Base-by-base conservation (phyloP, 30 jellyfish, hydroid and myxozoan genomes). In the Nemopilema nomurai region DNA sequence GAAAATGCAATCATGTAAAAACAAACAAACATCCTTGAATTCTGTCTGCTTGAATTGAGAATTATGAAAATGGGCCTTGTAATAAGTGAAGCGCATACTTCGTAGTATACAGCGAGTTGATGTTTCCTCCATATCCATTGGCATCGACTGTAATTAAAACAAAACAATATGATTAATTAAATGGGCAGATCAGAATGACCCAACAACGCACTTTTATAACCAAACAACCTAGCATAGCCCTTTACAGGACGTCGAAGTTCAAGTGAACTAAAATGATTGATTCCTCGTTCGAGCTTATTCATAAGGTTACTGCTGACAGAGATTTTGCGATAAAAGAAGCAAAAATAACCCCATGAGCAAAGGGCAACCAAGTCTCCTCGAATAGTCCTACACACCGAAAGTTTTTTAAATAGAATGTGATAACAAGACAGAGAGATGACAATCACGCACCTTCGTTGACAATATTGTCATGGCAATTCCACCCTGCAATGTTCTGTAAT, bases 401-500 rank as follows among this genome's bases (percentile, higher is more conserved):
- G 67, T 51, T 51, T 51, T 51, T 51, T 51, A 51, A 20, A 16
- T 51, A 51, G 18, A 51, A 16, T 9, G 20, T 51, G 67, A 51
- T 9, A n/a, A 65, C 27, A 22, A 22, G 27, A 65, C 27, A 51
- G 19, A 51, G 16, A 20, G 17, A 20, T 13, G 20, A 20, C 28
- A 78, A 17, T 27, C 33, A 22, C 32, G 51, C 23, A 92, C 98
- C 98, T 83, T 92, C 97, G 33, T 92, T 83, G 3, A 81, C 26
- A 17, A 92, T 83, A 25, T 86, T 67, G 28, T 80, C 88, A 23
- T 87, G 63, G 19, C 97, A 86, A 72, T 92, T 85, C 98, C 98
- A 92, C 16, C 98, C 98, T 33, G 89, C 94, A 28, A 92, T 70
- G 73, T 92, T 92, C 74, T 92, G 98, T 23, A 82, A 90, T 18